Evolutionary conservation across 2,113 vertebrate genomes (phyloP).

Genomic region (Carassius carassius): DNA sequence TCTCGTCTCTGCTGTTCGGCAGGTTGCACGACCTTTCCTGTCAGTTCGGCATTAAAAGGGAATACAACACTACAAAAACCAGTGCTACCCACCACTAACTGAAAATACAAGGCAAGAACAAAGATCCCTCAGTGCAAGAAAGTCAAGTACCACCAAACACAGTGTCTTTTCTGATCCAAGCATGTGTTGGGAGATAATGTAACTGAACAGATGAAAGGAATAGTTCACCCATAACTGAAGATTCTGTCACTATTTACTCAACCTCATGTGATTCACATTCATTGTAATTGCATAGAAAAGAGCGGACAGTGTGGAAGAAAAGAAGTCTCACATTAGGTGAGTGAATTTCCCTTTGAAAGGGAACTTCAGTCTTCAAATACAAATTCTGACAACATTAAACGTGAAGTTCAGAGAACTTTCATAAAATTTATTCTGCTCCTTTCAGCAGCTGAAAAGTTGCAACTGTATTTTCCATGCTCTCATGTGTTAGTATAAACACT

Average conservation of each 20-base stretch:
- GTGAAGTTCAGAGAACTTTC: conserved; percentile 4
- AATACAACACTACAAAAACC: conserved; percentile 32
- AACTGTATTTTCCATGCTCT: background rate
- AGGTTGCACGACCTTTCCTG: conserved; percentile 60
- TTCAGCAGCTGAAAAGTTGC: conserved; percentile 13
- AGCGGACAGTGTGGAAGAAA: background rate
- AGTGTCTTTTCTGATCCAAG: background rate
- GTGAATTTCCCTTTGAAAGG: conserved; percentile 7
- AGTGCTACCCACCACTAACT: conserved; percentile 27
- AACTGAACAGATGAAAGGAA: conserved; percentile 23
- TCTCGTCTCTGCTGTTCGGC: conserved; percentile 22
- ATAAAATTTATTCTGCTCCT: conserved; percentile 2
- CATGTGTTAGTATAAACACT: background rate
- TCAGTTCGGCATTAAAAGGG: conserved; percentile 47
- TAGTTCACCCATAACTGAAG: conserved; percentile 2
- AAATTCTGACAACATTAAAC: conserved; percentile 9
- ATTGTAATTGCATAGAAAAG: conserved; percentile 9
- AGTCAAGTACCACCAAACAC: conserved; percentile 22
- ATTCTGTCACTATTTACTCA: background rate
- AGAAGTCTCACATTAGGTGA: background rate
- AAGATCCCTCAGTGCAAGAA: conserved; percentile 36
- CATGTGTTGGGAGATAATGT: conserved; percentile 6
- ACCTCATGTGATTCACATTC: background rate
- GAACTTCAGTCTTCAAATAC: background rate
- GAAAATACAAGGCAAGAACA: conserved; percentile 25